A percentile compares a stretch with the other conserved stretches of the same genome.
phyloP scores from a whole-genome alignment of 2,797 vertebrate genomes.

The Pterois miles region DNA sequence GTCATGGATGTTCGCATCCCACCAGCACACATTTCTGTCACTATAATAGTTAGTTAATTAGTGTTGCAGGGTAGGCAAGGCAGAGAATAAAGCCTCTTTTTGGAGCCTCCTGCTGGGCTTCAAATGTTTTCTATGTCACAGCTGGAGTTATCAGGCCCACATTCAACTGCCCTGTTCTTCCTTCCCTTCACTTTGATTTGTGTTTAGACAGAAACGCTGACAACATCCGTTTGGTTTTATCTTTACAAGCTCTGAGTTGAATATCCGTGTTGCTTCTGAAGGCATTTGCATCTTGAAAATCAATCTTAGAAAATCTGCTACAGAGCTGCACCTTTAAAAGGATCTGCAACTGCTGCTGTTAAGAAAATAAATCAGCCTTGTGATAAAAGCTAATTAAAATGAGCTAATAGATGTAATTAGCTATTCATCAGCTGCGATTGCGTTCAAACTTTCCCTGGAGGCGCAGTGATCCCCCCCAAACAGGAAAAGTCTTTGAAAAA shows the following conservation, averaged over 20 bases:
- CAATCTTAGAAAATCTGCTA: conserved; percentile 42
- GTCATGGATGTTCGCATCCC: conserved; percentile 7
- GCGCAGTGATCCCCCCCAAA: conserved; percentile 37
- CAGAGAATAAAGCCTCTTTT: conserved; percentile 33
- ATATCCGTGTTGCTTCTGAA: conserved; percentile 12
- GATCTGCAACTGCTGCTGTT: conserved; percentile 16
- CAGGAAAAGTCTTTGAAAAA: conserved; percentile 55
- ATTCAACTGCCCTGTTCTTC: conserved; percentile 22
- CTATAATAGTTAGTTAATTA: conserved; percentile 45
- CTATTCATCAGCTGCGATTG: conserved; percentile 61
- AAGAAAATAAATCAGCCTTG: conserved; percentile 49
- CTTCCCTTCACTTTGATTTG: conserved; percentile 27
- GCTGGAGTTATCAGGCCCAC: conserved; percentile 36
- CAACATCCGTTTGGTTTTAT: conserved; percentile 34
- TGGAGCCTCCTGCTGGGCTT: conserved; percentile 35
- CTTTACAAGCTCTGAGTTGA: conserved; percentile 9
- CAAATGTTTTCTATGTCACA: conserved; percentile 28
- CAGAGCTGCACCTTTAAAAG: conserved; percentile 24
- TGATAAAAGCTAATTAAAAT: conserved; percentile 70
- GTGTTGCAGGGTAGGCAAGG: not conserved
- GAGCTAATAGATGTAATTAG: conserved; percentile 69
- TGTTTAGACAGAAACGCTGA: conserved; percentile 39
- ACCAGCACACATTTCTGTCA: conserved; percentile 27
- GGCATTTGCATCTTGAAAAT: conserved; percentile 13
- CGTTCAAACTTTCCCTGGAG: conserved; percentile 50